These are phyloP conservation scores for Rhinolophus ferrumequinum DNA, from an alignment of 2,113 vertebrate genomes.

Conservation along the genomic window DNA sequence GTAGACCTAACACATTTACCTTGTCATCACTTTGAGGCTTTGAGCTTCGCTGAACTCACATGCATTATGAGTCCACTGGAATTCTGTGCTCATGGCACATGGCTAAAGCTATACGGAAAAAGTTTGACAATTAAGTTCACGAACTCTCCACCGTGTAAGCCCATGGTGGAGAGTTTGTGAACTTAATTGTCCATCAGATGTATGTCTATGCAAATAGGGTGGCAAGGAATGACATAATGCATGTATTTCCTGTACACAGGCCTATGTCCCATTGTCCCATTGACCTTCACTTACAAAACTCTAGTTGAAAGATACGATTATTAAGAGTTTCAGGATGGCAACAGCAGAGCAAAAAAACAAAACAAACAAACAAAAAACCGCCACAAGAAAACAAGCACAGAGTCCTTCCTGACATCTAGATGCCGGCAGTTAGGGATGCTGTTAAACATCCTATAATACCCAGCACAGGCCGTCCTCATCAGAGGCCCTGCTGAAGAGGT, in stretches of 20 bases:
- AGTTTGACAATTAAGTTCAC: no score
- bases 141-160: no score
- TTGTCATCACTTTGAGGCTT: not conserved
- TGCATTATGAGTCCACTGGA: not conserved
- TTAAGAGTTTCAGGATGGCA: not conserved
- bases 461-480: no score
- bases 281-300: not conserved
- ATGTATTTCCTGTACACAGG: not conserved
- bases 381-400: not conserved
- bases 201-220: no score
- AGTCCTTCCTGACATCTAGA: not conserved
- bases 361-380: not conserved
- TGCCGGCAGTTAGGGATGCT: no score
- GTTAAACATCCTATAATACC: accelerated
- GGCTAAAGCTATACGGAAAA: not conserved
- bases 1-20: not conserved
- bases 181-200: no score
- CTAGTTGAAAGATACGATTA: not conserved
- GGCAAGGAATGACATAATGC: not conserved
- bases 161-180: no score
- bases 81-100: not conserved
- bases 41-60: not conserved
- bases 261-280: not conserved
- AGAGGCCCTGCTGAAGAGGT: not conserved
- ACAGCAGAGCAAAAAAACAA: not conserved